Evolutionary conservation across 1,140 invertebrate species (phyloP), one percentile per base, ranked within the genome.

Genomic region (Drosophila virilis): DNA sequence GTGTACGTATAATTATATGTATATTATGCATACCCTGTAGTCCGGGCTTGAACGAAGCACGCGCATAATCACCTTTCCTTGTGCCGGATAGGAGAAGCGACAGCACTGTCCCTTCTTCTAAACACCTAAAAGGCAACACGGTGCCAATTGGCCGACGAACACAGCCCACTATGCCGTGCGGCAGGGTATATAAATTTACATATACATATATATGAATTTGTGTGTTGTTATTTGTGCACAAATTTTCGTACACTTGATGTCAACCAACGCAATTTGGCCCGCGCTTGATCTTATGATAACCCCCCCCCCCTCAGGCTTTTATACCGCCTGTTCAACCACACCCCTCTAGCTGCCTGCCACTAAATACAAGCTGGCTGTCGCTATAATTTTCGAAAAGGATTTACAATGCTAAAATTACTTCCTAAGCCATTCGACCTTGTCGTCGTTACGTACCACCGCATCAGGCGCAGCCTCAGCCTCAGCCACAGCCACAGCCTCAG

Each of bases 321-420:
- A 0, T 28, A 5, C 9, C 1, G 0, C 22, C 17, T 48, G 15
- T 10, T 9, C 9, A 15, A 45, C 13, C 42, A n/a, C 38, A 43
- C 38, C n/a, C 6, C 12, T 46, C 37, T 33, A 17, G 60, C 52
- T 77, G 70, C 6, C 68, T 86, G 83, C 76, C 83, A 88, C 83
- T 86, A 86, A 86, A 83, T 86, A 82, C 83, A 88, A 88, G 83
- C 83, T 88, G 84, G 79, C 77, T 89, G 83, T 88, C 83, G 83
- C 83, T 80, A 88, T 88, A 88, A 88, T 88, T 88, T 88, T 88
- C 80, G 59, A 89, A 88, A 89, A 83, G 83, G 84, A 89, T 88
- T 88, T 88, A 88, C 84, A 88, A 83, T 88, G 77, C 80, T 77
- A 80, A 88, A 88, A 88, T 88, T 88, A 88, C 83, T 88, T 88